Evolutionary conservation across 2,888 invertebrate species (phyloP).

Genomic region (Agapetus fuscipes): DNA sequence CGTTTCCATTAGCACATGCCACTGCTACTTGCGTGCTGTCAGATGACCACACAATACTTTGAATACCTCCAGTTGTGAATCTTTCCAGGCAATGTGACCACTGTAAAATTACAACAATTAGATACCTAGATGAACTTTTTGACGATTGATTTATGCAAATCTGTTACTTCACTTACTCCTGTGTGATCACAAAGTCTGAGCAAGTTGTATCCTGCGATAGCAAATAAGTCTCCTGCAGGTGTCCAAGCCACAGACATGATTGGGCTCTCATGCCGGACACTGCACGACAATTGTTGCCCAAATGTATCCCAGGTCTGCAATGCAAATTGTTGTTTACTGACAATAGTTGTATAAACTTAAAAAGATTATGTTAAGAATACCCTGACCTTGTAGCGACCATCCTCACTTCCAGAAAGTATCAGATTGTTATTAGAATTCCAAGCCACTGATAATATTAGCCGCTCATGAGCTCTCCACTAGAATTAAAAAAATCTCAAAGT

Average conservation of each 20-base stretch:
- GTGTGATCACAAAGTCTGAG: slow-evolving; percentile 86
- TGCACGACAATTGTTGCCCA: slow-evolving; percentile 80
- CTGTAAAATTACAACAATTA: too few relatives aligned
- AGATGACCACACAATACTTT: slow-evolving; percentile 84
- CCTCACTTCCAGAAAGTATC: slow-evolving; percentile 93
- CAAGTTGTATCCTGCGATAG: slow-evolving; percentile 88
- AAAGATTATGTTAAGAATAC: slow-evolving; percentile 25
- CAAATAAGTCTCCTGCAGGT: slow-evolving; percentile 82
- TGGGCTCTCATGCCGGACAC: slow-evolving; percentile 79
- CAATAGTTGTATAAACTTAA: slow-evolving; percentile 32
- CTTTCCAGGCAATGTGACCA: slow-evolving; percentile 93
- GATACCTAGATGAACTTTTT: slow-evolving; percentile 3
- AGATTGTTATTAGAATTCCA: slow-evolving; percentile 93
- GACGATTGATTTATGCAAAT: background rate
- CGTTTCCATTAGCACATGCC: slow-evolving; percentile 86
- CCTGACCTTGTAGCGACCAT: slow-evolving; percentile 74
- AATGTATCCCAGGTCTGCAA: slow-evolving; percentile 79
- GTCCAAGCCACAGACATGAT: slow-evolving; percentile 88
- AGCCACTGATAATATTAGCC: slow-evolving; percentile 78
- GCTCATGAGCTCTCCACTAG: slow-evolving; percentile 96
- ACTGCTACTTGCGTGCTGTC: slow-evolving; percentile 94
- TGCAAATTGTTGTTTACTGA: too few relatives aligned
- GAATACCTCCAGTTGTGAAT: slow-evolving; percentile 81
- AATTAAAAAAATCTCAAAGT: slow-evolving; percentile 24
- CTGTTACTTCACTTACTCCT: slow-evolving; percentile 55